These are phyloP conservation scores for Drosophila subquinaria DNA, from an alignment of 2,888 invertebrate genomes.

Conservation along the genomic window DNA sequence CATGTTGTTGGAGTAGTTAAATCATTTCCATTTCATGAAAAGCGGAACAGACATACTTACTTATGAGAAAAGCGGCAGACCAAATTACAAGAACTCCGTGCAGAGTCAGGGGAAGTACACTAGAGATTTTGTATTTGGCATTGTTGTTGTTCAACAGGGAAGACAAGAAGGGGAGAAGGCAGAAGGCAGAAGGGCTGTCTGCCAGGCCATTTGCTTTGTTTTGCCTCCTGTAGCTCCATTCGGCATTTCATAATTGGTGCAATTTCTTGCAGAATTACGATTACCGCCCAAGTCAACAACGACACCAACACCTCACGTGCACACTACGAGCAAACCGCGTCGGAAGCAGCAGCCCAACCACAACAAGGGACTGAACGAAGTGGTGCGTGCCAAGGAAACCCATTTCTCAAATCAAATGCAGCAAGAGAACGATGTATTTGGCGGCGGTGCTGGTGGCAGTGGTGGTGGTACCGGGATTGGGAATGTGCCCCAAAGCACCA, in stretches of 20 bases:
- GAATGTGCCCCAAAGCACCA: conserved; percentile 22
- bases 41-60: conserved; percentile 16
- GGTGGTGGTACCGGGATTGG: conserved; percentile 30
- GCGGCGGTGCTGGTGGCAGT: conserved; percentile 57
- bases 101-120: background rate
- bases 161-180: background rate
- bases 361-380: conserved; percentile 85
- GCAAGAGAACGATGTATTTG: conserved; percentile 83
- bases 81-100: conserved; percentile 13
- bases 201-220: conserved; percentile 45
- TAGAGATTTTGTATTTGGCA: conserved; percentile 27
- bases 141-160: conserved; percentile 29
- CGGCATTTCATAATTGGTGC: conserved; percentile 75
- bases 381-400: conserved; percentile 85
- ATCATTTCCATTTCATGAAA: conserved; percentile 24
- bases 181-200: conserved; percentile 17
- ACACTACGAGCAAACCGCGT: conserved; percentile 84
- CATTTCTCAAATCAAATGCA: conserved; percentile 84
- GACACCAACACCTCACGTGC: conserved; percentile 82
- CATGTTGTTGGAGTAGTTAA: conserved; percentile 25
- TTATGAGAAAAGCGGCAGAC: conserved; percentile 14
- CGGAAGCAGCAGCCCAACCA: conserved; percentile 79
- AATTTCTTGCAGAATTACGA: conserved; percentile 85
- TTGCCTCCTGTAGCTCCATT: conserved; percentile 27
- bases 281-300: conserved; percentile 85